phyloP scores from a whole-genome alignment of 2,888 invertebrate genomes.

The Helleia helle region DNA sequence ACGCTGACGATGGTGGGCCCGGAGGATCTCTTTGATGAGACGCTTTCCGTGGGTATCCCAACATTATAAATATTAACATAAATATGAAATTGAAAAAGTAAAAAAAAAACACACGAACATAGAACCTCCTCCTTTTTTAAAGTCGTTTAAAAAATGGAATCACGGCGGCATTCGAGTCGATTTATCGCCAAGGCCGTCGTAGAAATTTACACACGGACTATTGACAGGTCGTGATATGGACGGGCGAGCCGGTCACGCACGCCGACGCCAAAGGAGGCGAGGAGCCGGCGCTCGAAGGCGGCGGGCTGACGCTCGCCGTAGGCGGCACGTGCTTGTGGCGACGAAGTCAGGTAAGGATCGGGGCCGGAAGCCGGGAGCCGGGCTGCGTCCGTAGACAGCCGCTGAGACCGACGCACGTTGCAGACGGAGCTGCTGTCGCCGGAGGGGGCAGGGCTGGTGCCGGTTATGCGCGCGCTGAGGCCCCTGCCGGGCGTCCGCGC shows the following conservation, averaged over 20 bases:
- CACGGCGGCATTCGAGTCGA: no score
- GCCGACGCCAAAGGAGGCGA: no score
- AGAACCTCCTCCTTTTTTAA: no score
- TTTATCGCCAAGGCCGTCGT: conserved; percentile 37
- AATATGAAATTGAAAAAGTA: no score
- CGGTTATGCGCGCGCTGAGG: conserved; percentile 36
- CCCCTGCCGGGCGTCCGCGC: conserved; percentile 15
- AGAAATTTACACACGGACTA: conserved; percentile 26
- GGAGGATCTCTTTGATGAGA: conserved; percentile 16
- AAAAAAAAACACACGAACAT: no score
- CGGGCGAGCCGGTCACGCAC: no score
- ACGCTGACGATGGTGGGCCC: conserved; percentile 25
- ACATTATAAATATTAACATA: background rate
- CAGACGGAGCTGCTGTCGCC: conserved; percentile 48
- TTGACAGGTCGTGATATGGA: no score
- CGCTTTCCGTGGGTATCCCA: conserved; percentile 11
- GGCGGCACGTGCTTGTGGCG: conserved; percentile 29
- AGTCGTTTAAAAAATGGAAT: no score
- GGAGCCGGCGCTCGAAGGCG: no score
- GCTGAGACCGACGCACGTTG: background rate
- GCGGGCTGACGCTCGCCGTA: conserved; percentile 31
- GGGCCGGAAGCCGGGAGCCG: conserved; percentile 16
- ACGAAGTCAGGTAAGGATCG: conserved; percentile 14
- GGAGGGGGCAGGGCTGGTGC: conserved; percentile 46
- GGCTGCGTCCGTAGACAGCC: no score